phyloP scores from a whole-genome alignment of 1,140 invertebrate species.

The Trachelipus rathkii region DNA sequence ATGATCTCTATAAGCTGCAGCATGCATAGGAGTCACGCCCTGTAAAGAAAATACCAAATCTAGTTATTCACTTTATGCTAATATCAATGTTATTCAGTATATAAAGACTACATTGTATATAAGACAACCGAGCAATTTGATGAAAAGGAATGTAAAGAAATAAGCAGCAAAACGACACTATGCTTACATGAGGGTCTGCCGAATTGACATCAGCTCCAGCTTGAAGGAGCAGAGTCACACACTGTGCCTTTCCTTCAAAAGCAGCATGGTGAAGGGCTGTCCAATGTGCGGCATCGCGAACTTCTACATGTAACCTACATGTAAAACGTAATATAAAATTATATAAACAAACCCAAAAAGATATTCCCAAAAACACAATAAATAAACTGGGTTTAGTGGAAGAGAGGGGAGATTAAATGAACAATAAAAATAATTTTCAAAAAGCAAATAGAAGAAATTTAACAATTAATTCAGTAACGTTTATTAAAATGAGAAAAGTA shows the following conservation, averaged over 20 bases:
- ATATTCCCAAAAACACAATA: no score
- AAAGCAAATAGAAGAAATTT: no score
- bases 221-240: constrained; percentile 36
- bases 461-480: no score
- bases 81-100: background rate
- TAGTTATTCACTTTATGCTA: no score
- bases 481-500: background rate
- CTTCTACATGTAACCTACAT: constrained; percentile 37
- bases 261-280: constrained; percentile 41
- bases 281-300: constrained; percentile 42
- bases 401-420: no score
- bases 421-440: no score
- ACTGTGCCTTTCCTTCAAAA: constrained; percentile 35
- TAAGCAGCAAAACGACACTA: background rate
- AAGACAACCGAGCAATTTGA: background rate
- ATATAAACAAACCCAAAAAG: background rate
- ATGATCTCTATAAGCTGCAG: constrained; percentile 37
- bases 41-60: background rate
- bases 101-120: background rate
- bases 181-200: constrained; percentile 39
- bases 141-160: background rate
- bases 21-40: constrained; percentile 42
- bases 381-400: no score
- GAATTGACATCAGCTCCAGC: constrained; percentile 41
- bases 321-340: background rate